These are phyloP conservation scores for Sweltsa coloradensis DNA, from an alignment of 1,140 invertebrate species.

Conservation along the genomic window DNA sequence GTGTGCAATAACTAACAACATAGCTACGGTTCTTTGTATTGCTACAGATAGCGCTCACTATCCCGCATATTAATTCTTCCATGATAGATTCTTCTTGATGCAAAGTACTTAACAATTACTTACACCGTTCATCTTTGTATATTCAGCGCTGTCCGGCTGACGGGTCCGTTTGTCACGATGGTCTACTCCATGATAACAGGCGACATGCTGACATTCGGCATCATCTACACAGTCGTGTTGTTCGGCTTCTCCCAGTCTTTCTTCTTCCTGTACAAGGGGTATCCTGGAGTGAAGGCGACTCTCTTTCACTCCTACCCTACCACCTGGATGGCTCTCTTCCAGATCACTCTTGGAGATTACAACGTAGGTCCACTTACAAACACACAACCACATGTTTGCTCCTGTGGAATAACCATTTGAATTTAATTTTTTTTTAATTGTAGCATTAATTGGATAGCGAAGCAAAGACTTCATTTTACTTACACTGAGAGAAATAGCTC, in stretches of 20 bases:
- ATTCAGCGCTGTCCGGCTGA: slow-evolving; percentile 77
- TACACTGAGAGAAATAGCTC: no score
- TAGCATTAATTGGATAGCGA: neutral
- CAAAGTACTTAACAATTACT: no score
- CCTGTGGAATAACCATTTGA: neutral
- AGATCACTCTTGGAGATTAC: slow-evolving; percentile 95
- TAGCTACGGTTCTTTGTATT: no score
- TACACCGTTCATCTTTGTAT: no score
- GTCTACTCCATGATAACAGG: slow-evolving; percentile 96
- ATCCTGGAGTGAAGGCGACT: slow-evolving; percentile 63
- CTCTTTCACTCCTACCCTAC: slow-evolving; percentile 73
- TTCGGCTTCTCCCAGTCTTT: slow-evolving; percentile 95
- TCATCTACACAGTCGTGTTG: slow-evolving; percentile 88
- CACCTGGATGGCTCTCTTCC: slow-evolving; percentile 96
- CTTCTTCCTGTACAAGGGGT: slow-evolving; percentile 91
- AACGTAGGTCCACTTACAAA: slow-evolving; percentile 54
- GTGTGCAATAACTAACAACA: no score
- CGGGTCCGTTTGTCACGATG: slow-evolving; percentile 97
- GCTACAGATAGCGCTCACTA: no score
- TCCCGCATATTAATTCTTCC: no score
- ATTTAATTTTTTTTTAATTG: neutral
- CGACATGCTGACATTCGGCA: slow-evolving; percentile 94
- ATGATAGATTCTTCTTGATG: no score
- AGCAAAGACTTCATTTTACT: no score
- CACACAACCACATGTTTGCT: no score